Base-by-base conservation (phyloP, 2,113 vertebrate genomes). In the Neodon shergylaensis region DNA sequence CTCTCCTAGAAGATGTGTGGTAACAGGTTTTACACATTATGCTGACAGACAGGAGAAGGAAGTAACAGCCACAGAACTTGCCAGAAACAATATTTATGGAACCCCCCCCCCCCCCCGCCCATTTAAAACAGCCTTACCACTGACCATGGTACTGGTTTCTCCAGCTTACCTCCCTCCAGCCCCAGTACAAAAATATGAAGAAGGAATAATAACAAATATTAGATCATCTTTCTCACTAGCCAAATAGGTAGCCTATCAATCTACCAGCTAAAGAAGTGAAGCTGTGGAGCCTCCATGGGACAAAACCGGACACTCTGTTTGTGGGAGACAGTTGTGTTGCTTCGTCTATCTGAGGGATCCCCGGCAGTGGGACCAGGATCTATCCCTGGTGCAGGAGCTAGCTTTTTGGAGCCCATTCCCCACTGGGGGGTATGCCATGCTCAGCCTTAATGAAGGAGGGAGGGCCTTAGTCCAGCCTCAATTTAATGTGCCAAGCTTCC, bases 121-220 rank as follows among this genome's bases (percentile, higher is more conserved):
- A 96, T 97, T 95, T 91, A 97, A 92, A 76, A 96, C 96, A 96
- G 92, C 81, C 94, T 92, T 91, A 1, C 66, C 2, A 10, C 24
- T 39, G 85, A 24, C 36, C 49, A 7, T 39, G 22, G 68, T 52
- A 52, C 65, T 86, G 36, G 33, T 21, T 72, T 42, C 82, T 83
- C 22, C 79, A 61, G 42, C 63, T 49, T 5, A 13, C 14, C 17
- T 44, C 17, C 26, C 26, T 70, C 44, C 44, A 28, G 26, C 77
- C 66, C 95, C 88, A 91, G 47, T 7, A 58, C 96, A 1, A 95
- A 93, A 68, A 39, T 3, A 0, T 31, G 39, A 73, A 16, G 52
- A 74, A 22, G n/a, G 24, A 61, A 44, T 31, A 58, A 88, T 31
- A 58, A 58, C 12, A 19, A 58, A n/a, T 17, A 61, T 74, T 58